Evolutionary conservation across 2,888 invertebrate species (phyloP).

Genomic region (Abrostola tripartita): DNA sequence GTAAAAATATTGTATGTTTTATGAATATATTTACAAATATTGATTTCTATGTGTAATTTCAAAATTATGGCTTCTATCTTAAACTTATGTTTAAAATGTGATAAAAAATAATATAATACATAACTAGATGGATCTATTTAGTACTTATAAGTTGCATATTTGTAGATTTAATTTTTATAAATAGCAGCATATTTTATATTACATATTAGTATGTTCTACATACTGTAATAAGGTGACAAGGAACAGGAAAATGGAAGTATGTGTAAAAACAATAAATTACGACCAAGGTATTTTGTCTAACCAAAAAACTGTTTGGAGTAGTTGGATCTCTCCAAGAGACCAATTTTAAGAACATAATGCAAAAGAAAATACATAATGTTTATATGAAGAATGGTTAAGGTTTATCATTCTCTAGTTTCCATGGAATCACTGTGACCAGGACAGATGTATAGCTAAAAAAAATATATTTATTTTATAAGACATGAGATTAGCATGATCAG

Average conservation of each 20-base stretch:
- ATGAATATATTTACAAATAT: constrained; percentile 27
- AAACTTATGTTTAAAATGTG: constrained; percentile 44
- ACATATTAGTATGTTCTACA: background rate
- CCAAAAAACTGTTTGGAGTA: too few relatives aligned
- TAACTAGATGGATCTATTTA: constrained; percentile 41
- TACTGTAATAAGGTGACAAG: background rate
- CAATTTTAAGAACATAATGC: too few relatives aligned
- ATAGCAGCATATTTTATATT: constrained; percentile 6
- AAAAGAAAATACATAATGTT: background rate
- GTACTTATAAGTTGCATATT: constrained; percentile 44
- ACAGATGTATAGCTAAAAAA: background rate
- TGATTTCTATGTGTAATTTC: constrained; percentile 5
- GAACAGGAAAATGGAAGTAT: background rate
- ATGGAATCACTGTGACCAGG: background rate
- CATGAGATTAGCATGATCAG: background rate
- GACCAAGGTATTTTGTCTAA: too few relatives aligned
- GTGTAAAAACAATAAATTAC: too few relatives aligned
- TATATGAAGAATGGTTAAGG: background rate
- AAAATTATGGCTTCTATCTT: constrained; percentile 29
- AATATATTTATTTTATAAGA: background rate
- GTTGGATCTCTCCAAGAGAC: too few relatives aligned
- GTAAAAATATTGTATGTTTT: constrained; percentile 29
- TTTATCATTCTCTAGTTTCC: background rate
- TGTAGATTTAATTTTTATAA: constrained; percentile 48
- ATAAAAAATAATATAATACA: constrained; percentile 31